Percentiles rank a stretch among this genome's conserved stretches.
Evolutionary conservation across 2,113 vertebrate species (phyloP).

Genomic region (Aviceda subcristata): DNA sequence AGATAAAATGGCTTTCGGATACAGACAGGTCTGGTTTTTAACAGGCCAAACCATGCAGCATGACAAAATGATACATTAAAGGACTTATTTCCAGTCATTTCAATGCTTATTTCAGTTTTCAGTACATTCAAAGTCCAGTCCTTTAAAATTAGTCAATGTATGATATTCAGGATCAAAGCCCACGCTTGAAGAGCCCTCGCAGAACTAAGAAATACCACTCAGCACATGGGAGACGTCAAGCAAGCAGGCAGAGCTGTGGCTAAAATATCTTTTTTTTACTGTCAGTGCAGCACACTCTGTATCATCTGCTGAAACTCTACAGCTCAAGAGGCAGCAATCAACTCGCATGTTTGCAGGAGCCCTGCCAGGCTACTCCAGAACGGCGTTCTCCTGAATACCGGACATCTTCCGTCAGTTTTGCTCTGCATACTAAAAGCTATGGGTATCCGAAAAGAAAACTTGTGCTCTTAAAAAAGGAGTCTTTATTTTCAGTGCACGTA

Average conservation of each 20-base stretch:
- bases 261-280: background rate
- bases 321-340: background rate
- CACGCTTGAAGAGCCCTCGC: accelerated
- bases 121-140: background rate
- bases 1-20: background rate
- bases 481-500: accelerated
- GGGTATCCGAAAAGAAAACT: background rate
- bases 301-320: background rate
- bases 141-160: background rate
- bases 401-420: background rate
- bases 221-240: background rate
- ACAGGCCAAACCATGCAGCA: background rate
- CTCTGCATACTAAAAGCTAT: background rate
- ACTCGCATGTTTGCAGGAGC: background rate
- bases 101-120: background rate
- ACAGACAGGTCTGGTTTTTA: background rate
- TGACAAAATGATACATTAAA: background rate
- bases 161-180: background rate
- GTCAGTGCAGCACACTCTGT: background rate
- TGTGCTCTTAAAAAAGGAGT: accelerated
- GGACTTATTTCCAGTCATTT: background rate
- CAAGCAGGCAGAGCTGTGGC: background rate
- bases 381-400: background rate
- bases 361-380: background rate
- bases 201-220: background rate